A percentile compares a stretch with the other conserved stretches of the same genome.
These are phyloP conservation scores for Gracilinanus agilis DNA, from an alignment of 2,113 vertebrate genomes.

Conservation along the genomic window DNA sequence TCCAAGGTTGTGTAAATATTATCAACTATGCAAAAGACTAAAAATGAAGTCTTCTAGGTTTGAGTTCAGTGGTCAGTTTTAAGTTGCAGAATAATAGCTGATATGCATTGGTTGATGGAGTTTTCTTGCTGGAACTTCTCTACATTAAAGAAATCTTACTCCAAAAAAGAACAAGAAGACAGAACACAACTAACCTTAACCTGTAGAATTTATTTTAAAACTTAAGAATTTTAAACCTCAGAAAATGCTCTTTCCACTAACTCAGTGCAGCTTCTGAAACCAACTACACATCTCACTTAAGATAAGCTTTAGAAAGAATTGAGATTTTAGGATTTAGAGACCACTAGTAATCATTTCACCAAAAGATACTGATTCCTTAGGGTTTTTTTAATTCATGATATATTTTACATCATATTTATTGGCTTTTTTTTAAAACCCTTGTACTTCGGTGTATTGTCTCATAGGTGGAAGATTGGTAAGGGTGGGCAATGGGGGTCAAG, in stretches of 20 bases:
- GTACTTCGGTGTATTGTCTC: too few species aligned
- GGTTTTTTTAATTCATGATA: background rate
- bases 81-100: too few species aligned
- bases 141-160: too few species aligned
- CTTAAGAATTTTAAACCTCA: too few species aligned
- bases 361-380: background rate
- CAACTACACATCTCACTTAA: background rate
- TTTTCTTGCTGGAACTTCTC: too few species aligned
- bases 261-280: background rate
- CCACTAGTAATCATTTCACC: conserved; percentile 57
- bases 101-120: too few species aligned
- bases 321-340: conserved; percentile 36
- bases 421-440: background rate
- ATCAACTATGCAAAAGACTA: background rate
- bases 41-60: background rate
- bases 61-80: background rate
- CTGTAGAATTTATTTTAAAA: too few species aligned
- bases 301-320: background rate
- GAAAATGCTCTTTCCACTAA: background rate
- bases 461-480: too few species aligned
- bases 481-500: too few species aligned
- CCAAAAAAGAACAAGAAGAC: too few species aligned
- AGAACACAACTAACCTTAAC: too few species aligned
- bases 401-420: background rate
- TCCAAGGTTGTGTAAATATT: background rate